Conservation (phyloP, 2,888 invertebrate species). For the Nudaria mundana region DNA sequence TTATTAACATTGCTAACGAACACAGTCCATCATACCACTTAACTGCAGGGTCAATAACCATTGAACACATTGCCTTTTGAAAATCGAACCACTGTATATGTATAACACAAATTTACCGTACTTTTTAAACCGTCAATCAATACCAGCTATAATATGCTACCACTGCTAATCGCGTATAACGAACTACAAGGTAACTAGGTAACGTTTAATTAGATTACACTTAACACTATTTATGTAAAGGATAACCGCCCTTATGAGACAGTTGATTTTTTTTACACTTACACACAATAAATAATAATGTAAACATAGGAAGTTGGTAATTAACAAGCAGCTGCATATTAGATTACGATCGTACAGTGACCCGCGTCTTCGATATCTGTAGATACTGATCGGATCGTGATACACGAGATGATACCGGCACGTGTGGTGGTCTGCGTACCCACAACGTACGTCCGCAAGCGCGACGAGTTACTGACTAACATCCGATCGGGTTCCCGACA, state of each 20-base stretch:
- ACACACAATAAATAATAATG: constrained; percentile 23
- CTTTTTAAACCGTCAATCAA: too few species aligned
- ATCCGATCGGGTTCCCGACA: constrained; percentile 37
- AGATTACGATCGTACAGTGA: constrained; percentile 41
- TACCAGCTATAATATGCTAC: constrained; percentile 2
- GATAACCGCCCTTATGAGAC: constrained; percentile 16
- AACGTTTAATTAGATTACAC: constrained; percentile 38
- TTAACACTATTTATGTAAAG: constrained; percentile 23
- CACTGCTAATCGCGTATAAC: too few species aligned
- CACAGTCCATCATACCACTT: constrained; percentile 12
- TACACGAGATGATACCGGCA: constrained; percentile 35
- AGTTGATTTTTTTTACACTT: constrained; percentile 20
- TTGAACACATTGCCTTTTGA: constrained; percentile 10
- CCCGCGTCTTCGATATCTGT: constrained; percentile 37
- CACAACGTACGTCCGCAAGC: constrained; percentile 64
- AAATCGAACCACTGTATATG: constrained; percentile 6
- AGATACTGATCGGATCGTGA: constrained; percentile 34
- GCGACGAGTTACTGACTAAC: constrained; percentile 66
- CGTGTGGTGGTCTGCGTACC: constrained; percentile 36
- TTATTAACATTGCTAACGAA: constrained; percentile 15
- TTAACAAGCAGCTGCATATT: constrained; percentile 28
- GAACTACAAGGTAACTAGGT: constrained; percentile 1
- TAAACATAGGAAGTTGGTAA: constrained; percentile 26
- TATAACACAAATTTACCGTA: too few species aligned
- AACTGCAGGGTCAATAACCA: constrained; percentile 20